phyloP scores from a whole-genome alignment of 2,888 invertebrate genomes.

The Tiphia femorata region DNA sequence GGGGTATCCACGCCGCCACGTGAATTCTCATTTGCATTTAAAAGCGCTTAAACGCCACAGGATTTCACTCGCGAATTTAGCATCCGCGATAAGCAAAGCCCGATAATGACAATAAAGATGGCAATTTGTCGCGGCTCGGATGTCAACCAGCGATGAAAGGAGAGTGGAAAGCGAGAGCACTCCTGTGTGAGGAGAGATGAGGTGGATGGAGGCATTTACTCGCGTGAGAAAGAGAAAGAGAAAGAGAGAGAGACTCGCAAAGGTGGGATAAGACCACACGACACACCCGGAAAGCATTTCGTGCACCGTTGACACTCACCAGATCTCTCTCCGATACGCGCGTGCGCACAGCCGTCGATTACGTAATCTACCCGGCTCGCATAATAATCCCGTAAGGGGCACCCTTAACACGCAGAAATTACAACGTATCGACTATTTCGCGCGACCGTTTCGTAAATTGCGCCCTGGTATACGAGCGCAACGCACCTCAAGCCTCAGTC shows the following conservation, averaged over 20 bases:
- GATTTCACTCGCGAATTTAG: slow-evolving; percentile 43
- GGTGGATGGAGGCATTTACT: no score
- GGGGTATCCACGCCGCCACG: slow-evolving; percentile 3
- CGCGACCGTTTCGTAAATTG: slow-evolving; percentile 34
- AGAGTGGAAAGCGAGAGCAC: no score
- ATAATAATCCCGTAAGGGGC: slow-evolving; percentile 33
- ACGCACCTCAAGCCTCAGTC: background rate
- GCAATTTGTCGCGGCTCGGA: slow-evolving; percentile 37
- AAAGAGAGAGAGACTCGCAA: no score
- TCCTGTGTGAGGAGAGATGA: no score
- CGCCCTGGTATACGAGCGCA: slow-evolving; percentile 1
- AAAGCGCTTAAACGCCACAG: slow-evolving; percentile 34
- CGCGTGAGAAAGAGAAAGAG: no score
- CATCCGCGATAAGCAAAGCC: slow-evolving; percentile 37
- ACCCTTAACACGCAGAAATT: slow-evolving; percentile 36
- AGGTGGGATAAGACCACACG: no score
- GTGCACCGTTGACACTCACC: slow-evolving; percentile 17
- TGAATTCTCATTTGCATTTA: slow-evolving; percentile 38
- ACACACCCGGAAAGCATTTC: no score
- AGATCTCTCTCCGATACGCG: slow-evolving; percentile 18
- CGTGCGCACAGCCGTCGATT: slow-evolving; percentile 4
- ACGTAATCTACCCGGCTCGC: slow-evolving; percentile 24
- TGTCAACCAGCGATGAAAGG: background rate
- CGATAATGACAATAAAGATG: slow-evolving; percentile 47
- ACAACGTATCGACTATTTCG: slow-evolving; percentile 20